Evolutionary conservation across 1,140 invertebrate species (phyloP), one percentile per base, ranked within the genome.

Genomic region (Diuraphis noxia): DNA sequence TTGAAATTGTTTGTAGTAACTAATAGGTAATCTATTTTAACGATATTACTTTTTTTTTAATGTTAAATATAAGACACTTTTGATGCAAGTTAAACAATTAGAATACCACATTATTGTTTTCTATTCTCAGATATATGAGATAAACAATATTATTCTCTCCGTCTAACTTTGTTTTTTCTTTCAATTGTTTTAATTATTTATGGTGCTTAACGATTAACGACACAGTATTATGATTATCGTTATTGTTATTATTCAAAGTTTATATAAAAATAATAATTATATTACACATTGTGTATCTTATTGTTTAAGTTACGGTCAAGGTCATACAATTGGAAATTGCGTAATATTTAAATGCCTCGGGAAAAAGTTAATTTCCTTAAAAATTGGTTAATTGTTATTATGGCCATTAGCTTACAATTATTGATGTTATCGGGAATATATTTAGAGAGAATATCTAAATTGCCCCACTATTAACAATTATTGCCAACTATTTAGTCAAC

Each of bases 331-430:
- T n/a, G 56, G 3, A n/a, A 72, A 72, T 72, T 72, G 17, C 30
- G n/a, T 21, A 72, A 72, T 72, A 72, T 30, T 72, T n/a, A 13
- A 56, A 72, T n/a, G 30, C 30, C 56, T 72, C 13, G n/a, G n/a
- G 56, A n/a, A 72, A 63, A n/a, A 72, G 56, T 72, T 72, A 30
- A 72, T 72, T 72, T 72, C 56, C 56, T 72, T 72, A 72, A 72
- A 72, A 34, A 72, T 9, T 72, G 30, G 56, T 13, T 13, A 72
- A 72, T 72, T 72, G 17, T n/a, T 72, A 30, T 72, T n/a, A n/a
- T 17, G 34, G 56, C 34, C 30, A 72, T 72, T 72, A n/a, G 5
- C 56, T 72, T n/a, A 72, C 56, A 72, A 49, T 49, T n/a, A 49
- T 49, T 72, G 56, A 72, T 72, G 56, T 72, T 72, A 72, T 72